Conservation (phyloP, 2,797 vertebrate species). For the Percopsis omiscomaycus region DNA sequence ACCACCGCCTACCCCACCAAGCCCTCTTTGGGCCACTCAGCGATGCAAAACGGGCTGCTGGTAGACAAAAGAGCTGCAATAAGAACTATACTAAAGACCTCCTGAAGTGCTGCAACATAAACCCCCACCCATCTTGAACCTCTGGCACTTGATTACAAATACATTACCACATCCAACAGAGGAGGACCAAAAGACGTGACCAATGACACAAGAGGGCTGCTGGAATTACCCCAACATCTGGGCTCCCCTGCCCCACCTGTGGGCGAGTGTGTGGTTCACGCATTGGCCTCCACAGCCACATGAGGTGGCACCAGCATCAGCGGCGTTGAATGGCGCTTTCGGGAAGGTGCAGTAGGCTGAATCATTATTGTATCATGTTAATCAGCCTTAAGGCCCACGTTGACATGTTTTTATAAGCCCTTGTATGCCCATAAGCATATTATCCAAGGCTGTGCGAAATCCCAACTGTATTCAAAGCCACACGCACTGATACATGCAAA, state of each 20-base stretch:
- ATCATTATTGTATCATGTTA: no score
- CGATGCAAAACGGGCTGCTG: not conserved
- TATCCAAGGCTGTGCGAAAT: no score
- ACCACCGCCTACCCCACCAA: not conserved
- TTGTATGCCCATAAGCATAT: no score
- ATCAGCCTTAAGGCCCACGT: no score
- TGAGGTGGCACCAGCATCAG: not conserved
- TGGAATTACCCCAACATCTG: not conserved
- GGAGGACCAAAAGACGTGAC: not conserved
- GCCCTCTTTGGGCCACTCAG: not conserved
- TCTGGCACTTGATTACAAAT: not conserved
- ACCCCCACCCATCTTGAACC: not conserved
- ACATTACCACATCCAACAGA: not conserved
- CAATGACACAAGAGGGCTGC: constrained; percentile 3
- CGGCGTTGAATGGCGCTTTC: not conserved
- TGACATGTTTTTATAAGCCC: no score
- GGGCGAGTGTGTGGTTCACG: constrained; percentile 3
- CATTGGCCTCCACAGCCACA: not conserved
- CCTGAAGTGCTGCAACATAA: not conserved
- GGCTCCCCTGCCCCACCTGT: not conserved
- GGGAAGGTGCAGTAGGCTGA: no score
- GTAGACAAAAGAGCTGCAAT: not conserved
- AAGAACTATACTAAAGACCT: not conserved
- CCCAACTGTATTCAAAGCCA: no score
- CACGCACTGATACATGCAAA: no score